phyloP scores from a whole-genome alignment of 2,888 invertebrate genomes.

The Deilephila elpenor region DNA sequence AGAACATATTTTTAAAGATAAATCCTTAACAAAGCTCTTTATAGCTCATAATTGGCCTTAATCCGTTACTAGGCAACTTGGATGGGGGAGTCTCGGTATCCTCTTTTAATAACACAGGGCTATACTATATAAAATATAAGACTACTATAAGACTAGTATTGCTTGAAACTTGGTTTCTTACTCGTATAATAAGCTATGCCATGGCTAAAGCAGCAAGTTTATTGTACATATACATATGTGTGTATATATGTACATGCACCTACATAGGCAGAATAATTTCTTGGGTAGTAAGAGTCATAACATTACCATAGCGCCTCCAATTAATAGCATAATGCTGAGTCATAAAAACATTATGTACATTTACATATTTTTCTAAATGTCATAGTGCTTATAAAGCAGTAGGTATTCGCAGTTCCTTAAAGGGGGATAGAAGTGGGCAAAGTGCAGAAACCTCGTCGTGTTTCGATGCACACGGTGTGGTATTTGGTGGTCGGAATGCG shows the following conservation, averaged over 20 bases:
- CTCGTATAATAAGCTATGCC: not conserved
- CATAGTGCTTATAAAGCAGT: not conserved
- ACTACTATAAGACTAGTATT: no score
- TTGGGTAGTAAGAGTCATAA: not conserved
- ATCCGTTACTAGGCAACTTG: no score
- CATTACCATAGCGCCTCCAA: not conserved
- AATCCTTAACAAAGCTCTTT: no score
- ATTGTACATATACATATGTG: no score
- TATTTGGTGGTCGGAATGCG: constrained; percentile 23
- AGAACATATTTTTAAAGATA: no score
- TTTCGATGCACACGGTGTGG: not conserved
- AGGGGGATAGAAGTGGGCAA: not conserved
- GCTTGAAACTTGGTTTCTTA: not conserved
- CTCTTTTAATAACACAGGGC: no score
- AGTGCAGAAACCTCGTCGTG: not conserved
- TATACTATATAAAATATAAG: no score
- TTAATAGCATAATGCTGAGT: not conserved
- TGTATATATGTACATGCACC: not conserved
- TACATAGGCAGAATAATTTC: not conserved
- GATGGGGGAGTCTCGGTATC: no score
- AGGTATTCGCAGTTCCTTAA: not conserved
- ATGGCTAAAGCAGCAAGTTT: not conserved
- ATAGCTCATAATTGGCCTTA: no score
- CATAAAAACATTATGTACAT: not conserved
- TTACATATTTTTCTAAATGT: constrained; percentile 1